Conservation (phyloP, 1,140 invertebrate genomes). For the Physella acuta region DNA sequence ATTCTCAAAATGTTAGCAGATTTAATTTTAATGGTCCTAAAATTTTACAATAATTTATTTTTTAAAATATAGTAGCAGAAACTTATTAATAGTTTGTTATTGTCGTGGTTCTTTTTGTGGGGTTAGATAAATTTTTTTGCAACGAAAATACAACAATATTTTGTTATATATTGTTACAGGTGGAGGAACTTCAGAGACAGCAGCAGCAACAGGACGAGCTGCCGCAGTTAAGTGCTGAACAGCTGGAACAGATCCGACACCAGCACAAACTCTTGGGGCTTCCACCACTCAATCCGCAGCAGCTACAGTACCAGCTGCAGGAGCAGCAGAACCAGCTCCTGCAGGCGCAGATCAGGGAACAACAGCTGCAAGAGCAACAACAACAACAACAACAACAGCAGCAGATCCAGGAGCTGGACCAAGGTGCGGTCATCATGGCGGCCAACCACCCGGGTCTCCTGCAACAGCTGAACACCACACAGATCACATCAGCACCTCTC, state of each 20-base stretch:
- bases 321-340: constrained; percentile 32
- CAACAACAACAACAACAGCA: constrained; percentile 26
- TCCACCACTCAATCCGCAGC: constrained; percentile 29
- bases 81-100: no score
- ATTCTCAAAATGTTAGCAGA: no score
- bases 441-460: constrained; percentile 2
- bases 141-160: background rate
- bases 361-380: constrained; percentile 22
- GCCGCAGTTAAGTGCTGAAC: constrained; percentile 34
- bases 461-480: constrained; percentile 4
- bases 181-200: constrained; percentile 33
- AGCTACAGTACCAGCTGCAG: constrained; percentile 33
- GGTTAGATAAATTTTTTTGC: background rate
- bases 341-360: constrained; percentile 27
- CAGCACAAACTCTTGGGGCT: constrained; percentile 31
- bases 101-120: no score
- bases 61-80: no score
- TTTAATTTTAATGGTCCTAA: background rate
- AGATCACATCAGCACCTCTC: constrained; percentile 6
- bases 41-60: background rate
- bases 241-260: constrained; percentile 37
- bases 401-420: constrained; percentile 24
- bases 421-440: constrained; percentile 25
- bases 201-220: constrained; percentile 40
- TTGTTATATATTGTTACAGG: constrained; percentile 13